Conservation (phyloP, 1,140 invertebrate genomes). For the Panagrolaimus sp. region DNA sequence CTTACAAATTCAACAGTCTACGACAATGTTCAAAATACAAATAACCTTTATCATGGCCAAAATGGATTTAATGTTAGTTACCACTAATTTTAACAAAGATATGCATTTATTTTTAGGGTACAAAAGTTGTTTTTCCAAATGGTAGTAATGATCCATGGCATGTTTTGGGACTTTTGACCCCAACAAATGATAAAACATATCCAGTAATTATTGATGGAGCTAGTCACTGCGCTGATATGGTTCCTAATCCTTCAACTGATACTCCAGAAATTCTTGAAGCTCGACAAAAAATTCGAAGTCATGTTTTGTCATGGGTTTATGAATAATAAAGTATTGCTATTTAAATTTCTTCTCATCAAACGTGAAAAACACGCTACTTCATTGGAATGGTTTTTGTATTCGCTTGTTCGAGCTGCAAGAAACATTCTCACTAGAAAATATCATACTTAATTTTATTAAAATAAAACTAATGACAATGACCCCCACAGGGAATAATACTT, state of each 20-base stretch:
- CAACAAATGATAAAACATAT: not conserved
- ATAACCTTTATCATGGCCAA: not conserved
- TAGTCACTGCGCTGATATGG: conserved; percentile 25
- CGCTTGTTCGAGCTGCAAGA: too few species aligned
- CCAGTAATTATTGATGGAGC: not conserved
- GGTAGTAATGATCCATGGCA: conserved; percentile 21
- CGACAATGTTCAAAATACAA: not conserved
- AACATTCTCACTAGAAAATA: too few species aligned
- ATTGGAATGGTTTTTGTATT: too few species aligned
- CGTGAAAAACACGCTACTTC: too few species aligned
- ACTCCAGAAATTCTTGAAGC: not conserved
- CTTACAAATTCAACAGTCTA: not conserved
- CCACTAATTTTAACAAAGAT: too few species aligned
- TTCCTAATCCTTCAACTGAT: conserved; percentile 2
- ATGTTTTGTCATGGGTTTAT: conserved; percentile 12
- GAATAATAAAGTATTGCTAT: not conserved
- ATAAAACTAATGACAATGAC: too few species aligned
- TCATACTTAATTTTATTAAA: too few species aligned
- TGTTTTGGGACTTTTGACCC: conserved; percentile 17
- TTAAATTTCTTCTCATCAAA: not conserved
- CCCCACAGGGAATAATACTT: too few species aligned
- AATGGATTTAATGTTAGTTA: not conserved
- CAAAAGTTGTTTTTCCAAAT: conserved; percentile 2
- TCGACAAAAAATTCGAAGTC: conserved; percentile 7
- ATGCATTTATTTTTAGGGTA: not conserved